These are phyloP conservation scores for Yponomeuta sedellus DNA, from an alignment of 2,888 invertebrate species.

Conservation along the genomic window DNA sequence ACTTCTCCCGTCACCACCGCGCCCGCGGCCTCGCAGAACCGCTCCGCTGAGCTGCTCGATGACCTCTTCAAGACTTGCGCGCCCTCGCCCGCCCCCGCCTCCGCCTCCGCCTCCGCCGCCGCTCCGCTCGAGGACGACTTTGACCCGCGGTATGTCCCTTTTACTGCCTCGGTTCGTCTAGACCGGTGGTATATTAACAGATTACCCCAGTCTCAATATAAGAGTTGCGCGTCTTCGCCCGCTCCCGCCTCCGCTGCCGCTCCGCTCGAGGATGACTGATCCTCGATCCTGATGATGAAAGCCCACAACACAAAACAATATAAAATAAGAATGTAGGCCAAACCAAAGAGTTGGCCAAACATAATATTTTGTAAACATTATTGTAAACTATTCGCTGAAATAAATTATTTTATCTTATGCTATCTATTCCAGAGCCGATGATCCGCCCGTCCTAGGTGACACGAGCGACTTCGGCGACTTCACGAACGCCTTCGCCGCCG, in stretches of 20 bases:
- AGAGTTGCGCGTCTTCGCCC: neutral
- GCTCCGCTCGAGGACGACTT: constrained; percentile 74
- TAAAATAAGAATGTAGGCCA: too few relatives aligned
- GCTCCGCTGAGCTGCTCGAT: constrained; percentile 66
- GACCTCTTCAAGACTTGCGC: constrained; percentile 76
- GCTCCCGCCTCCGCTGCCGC: too few relatives aligned
- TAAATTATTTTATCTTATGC: too few relatives aligned
- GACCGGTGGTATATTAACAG: too few relatives aligned
- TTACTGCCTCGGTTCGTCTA: too few relatives aligned
- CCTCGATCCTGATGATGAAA: too few relatives aligned
- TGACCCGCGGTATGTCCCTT: constrained; percentile 69
- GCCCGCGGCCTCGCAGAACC: constrained; percentile 22
- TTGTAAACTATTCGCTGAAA: too few relatives aligned
- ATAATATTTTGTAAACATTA: too few relatives aligned
- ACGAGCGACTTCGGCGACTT: constrained; percentile 86
- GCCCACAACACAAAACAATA: too few relatives aligned
- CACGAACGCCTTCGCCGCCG: constrained; percentile 79
- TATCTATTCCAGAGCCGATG: neutral
- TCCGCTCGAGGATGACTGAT: too few relatives aligned
- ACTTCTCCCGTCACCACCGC: constrained; percentile 39
- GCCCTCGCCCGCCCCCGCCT: constrained; percentile 26
- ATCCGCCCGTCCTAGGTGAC: constrained; percentile 20
- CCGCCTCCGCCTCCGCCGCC: constrained; percentile 6
- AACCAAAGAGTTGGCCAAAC: too few relatives aligned
- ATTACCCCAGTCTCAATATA: too few relatives aligned